Evolutionary conservation across 2,113 vertebrate species (phyloP), one percentile per base, ranked within the genome.

Genomic region (Marmota monax): DNA sequence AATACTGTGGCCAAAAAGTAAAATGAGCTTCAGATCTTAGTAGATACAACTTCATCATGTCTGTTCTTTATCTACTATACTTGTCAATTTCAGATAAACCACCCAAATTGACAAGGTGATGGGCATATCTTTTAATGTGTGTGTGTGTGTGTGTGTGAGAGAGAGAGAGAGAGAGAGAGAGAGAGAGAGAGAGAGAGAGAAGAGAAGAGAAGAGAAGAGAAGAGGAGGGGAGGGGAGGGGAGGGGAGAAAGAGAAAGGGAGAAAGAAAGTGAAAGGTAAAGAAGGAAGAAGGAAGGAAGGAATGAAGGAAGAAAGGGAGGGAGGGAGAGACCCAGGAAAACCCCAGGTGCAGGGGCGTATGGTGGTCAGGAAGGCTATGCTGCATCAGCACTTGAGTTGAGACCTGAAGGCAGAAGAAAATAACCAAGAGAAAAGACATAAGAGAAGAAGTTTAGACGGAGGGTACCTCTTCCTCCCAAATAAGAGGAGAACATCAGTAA

Each of bases 321-420:
- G 25, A 22, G 7, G 7, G 17, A 29, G 16, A 14, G 25, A 6
- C 22, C 20, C 16, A 73, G 18, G 8, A 76, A 32, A 7, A n/a
- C 16, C 16, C 29, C 10, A 20, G 23, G 12, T 1, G 1, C 0
- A n/a, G 22, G 53, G 8, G 1, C 63, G 13, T 86, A 18, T 2
- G 7, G 4, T 17, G 12, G 1, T 53, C 37, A 84, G 22, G 22
- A 63, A 84, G 70, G 32, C 27, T 84, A 11, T 48, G 86, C 39
- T 84, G 29, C 80, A 77, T 12, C 29, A 32, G 20, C 27, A 42
- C 11, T 58, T 94, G 67, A 45, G 9, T 18, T 22, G 12, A 63
- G 17, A 76, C 45, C 63, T 48, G 48, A 72, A 83, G 23, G 4
- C 0, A 0, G 29, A 77, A n/a, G 56, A 67, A 32, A 56, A 91